These are phyloP conservation scores for Menura novaehollandiae DNA, from an alignment of 2,113 vertebrate species.

Conservation along the genomic window DNA sequence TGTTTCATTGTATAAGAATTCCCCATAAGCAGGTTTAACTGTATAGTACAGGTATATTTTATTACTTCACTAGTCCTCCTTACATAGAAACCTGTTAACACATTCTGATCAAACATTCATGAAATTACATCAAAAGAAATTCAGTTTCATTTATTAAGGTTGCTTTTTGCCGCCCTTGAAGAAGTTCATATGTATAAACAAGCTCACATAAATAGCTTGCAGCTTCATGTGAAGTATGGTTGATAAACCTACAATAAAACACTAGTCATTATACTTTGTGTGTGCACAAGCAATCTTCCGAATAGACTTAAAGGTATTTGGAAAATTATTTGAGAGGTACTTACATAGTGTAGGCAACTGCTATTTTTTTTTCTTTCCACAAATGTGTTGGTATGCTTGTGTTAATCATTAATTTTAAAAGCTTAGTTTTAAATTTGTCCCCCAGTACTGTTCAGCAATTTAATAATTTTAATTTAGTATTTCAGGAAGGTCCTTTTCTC, in stretches of 20 bases:
- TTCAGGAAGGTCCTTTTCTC: constrained; percentile 50
- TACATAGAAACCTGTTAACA: constrained; percentile 29
- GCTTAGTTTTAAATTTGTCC: constrained; percentile 62
- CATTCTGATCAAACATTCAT: constrained; percentile 69
- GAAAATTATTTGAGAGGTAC: constrained; percentile 58
- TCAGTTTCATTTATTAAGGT: constrained; percentile 68
- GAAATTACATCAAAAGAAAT: constrained; percentile 67
- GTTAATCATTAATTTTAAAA: constrained; percentile 69
- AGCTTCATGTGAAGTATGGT: constrained; percentile 10
- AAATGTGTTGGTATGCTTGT: constrained; percentile 6
- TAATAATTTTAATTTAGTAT: constrained; percentile 67
- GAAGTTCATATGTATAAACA: constrained; percentile 65
- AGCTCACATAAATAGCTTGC: constrained; percentile 60
- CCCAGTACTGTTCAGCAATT: constrained; percentile 21
- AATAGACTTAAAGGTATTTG: constrained; percentile 60
- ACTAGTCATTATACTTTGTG: constrained; percentile 23
- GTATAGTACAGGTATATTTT: constrained; percentile 1
- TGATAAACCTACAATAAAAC: constrained; percentile 64
- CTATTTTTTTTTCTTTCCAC: not conserved
- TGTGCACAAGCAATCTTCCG: constrained; percentile 39
- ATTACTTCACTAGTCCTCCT: constrained; percentile 38
- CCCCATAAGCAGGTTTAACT: not conserved
- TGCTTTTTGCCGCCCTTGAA: constrained; percentile 60
- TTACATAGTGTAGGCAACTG: not conserved
- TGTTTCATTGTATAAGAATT: not conserved